Conservation (phyloP, 1,140 invertebrate species). For the Cotesia vestalis region DNA sequence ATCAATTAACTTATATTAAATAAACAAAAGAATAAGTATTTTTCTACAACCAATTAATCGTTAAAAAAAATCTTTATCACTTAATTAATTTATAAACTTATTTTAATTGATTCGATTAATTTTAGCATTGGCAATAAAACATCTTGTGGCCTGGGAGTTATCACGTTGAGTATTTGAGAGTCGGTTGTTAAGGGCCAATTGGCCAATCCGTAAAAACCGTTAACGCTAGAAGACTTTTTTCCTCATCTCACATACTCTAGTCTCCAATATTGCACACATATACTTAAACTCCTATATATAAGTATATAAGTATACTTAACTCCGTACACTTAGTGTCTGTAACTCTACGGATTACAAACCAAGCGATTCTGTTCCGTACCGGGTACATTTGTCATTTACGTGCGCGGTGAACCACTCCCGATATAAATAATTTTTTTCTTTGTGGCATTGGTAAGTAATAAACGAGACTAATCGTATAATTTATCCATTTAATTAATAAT, state of each 20-base stretch:
- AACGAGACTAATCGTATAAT: neutral
- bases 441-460: slow-evolving; percentile 21
- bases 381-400: slow-evolving; percentile 24
- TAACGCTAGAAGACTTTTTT: slow-evolving; percentile 21
- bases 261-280: no score
- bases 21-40: no score
- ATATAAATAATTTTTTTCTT: neutral
- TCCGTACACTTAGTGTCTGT: neutral
- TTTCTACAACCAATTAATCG: no score
- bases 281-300: no score
- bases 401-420: slow-evolving; percentile 30
- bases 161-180: neutral
- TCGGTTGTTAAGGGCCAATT: slow-evolving; percentile 14
- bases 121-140: neutral
- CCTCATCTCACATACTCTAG: no score
- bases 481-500: slow-evolving; percentile 5
- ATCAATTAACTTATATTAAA: no score
- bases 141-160: neutral
- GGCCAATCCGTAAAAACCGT: slow-evolving; percentile 37
- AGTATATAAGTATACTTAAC: no score
- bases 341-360: slow-evolving; percentile 14
- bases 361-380: slow-evolving; percentile 1
- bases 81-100: no score
- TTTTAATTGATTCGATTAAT: neutral
- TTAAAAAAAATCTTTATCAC: no score